Evolutionary conservation across 2,113 vertebrate species (phyloP).

Genomic region (Colius striatus): DNA sequence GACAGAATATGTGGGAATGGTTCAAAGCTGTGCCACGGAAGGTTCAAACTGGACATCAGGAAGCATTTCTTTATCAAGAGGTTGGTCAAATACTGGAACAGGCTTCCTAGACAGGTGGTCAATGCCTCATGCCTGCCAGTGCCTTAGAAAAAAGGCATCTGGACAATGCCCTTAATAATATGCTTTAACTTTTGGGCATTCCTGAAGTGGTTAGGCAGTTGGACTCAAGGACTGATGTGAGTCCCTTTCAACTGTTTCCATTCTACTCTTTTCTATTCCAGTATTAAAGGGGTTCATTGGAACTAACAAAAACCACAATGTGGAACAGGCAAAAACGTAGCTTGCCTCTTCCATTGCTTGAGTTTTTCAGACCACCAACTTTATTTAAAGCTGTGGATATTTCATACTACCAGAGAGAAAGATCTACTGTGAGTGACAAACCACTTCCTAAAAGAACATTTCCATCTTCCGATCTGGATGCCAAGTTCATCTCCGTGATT

Average conservation of each 20-base stretch:
- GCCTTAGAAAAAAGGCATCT: background rate
- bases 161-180: background rate
- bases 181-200: background rate
- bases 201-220: background rate
- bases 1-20: rapidly evolving
- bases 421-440: background rate
- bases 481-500: background rate
- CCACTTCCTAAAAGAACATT: background rate
- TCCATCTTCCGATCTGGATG: background rate
- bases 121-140: rapidly evolving
- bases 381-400: background rate
- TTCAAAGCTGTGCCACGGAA: rapidly evolving
- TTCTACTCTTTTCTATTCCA: background rate
- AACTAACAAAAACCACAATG: background rate
- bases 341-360: background rate
- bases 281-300: background rate
- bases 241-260: background rate
- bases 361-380: background rate
- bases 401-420: background rate
- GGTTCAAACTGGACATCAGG: background rate
- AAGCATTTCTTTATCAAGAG: background rate
- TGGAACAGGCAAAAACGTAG: background rate
- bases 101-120: background rate
- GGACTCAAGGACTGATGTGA: rapidly evolving
- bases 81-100: background rate